Base-by-base conservation (phyloP, 2,113 vertebrate species). In the Dendropsophus ebraccatus region DNA sequence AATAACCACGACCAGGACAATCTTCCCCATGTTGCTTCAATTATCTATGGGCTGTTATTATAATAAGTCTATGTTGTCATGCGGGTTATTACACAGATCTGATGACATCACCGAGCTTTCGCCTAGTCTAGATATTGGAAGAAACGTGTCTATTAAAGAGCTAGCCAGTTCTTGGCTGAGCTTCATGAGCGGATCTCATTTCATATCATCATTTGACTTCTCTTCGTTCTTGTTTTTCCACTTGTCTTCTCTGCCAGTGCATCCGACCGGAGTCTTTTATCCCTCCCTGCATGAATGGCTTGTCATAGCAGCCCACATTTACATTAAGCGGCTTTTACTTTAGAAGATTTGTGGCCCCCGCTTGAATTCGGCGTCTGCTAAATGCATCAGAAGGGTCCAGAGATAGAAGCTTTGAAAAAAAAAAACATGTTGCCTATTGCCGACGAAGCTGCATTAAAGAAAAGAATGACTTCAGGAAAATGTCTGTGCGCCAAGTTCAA, bases 341-440 rank as follows among this genome's bases (percentile, higher is more conserved):
- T 77, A 65, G 75, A 85, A 85, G 74, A 85, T 85, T 85, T 78
- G 74, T 85, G 62, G 75, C 83, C 50, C 58, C 62, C 62, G 83
- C 11, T 16, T 69, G 75, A 78, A 85, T 79, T 37, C 49, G 25
- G 41, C 69, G 74, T 69, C 83, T 85, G 83, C 49, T 78, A 85
- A 85, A 78, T 13, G 58, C 83, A 85, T 79, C 74, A 85, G 47
- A 79, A 30, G 58, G 60, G 83, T 37, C 45, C 58, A 30, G 47
- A 65, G 83, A 84, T 74, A 60, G 47, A 52, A 84, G 82, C 82
- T 84, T 83, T 83, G 69, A 83, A 47, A 54, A 47, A 84, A n/a
- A n/a, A 47, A 54, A 47, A 84, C 56, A 56, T 45, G n/a, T 32
- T 47, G 82, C 52, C 82, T 84, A 23, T 50, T 84, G 83, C 83